Percentiles rank a stretch among this genome's conserved stretches.
Conservation (phyloP, 2,113 vertebrate species). For the Eubucco bourcierii region DNA sequence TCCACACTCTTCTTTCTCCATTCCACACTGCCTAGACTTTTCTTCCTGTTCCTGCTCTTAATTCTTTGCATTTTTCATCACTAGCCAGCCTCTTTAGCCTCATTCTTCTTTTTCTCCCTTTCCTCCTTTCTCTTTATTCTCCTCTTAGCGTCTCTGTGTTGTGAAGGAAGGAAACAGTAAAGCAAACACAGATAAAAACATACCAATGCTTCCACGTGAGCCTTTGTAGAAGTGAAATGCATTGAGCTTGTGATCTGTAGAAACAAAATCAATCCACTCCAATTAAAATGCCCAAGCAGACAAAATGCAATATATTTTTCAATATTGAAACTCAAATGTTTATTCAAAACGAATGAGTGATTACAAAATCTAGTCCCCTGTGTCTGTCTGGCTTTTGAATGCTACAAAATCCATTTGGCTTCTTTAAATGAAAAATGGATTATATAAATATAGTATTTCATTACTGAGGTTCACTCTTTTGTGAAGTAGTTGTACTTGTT, state of each 20-base stretch:
- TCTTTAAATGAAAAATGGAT: constrained; percentile 2
- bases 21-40: background rate
- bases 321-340: background rate
- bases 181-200: background rate
- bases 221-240: background rate
- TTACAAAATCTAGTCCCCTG: background rate
- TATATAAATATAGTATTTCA: background rate
- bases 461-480: background rate
- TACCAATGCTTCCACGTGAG: background rate
- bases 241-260: background rate
- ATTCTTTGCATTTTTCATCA: background rate
- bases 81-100: background rate
- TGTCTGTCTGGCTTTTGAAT: background rate
- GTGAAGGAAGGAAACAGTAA: background rate
- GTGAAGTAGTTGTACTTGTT: background rate
- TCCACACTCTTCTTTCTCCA: background rate
- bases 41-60: background rate
- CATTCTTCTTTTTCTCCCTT: background rate
- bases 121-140: background rate
- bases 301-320: background rate
- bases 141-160: background rate
- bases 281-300: constrained; percentile 6
- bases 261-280: background rate
- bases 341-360: constrained; percentile 7
- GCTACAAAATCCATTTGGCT: background rate